Conservation (phyloP, 2,113 vertebrate genomes). For the Cyprinodon tularosa region DNA sequence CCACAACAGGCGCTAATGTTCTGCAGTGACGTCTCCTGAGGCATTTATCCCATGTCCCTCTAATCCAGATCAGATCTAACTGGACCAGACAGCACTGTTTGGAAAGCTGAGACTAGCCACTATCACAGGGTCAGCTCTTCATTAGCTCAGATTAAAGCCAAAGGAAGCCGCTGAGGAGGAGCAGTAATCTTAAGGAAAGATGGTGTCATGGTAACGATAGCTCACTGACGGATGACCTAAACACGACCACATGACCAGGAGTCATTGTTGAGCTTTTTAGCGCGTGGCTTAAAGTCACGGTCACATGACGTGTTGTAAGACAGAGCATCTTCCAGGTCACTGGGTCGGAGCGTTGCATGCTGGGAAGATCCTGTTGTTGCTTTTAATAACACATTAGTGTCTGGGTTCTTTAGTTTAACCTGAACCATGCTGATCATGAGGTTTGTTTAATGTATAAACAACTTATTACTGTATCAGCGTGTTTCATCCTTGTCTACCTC, state of each 20-base stretch:
- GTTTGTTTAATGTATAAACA: background rate
- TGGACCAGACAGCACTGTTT: conserved; percentile 32
- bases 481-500: background rate
- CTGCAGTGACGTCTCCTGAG: background rate
- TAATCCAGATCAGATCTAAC: conserved; percentile 52
- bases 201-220: background rate
- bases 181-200: background rate
- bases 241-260: conserved; percentile 25
- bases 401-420: background rate
- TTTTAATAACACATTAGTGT: background rate
- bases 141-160: background rate
- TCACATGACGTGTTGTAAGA: conserved; percentile 5
- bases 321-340: conserved; percentile 18
- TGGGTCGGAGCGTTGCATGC: background rate
- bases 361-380: background rate
- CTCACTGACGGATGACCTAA: conserved; percentile 27
- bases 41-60: conserved; percentile 10
- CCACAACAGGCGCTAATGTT: background rate
- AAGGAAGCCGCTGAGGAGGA: background rate
- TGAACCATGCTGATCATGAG: background rate
- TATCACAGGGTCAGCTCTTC: background rate
- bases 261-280: background rate
- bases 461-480: background rate
- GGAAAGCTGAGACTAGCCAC: background rate
- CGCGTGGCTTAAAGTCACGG: background rate